Evolutionary conservation across 2,113 vertebrate species (phyloP).

Genomic region (Psophia crepitans): DNA sequence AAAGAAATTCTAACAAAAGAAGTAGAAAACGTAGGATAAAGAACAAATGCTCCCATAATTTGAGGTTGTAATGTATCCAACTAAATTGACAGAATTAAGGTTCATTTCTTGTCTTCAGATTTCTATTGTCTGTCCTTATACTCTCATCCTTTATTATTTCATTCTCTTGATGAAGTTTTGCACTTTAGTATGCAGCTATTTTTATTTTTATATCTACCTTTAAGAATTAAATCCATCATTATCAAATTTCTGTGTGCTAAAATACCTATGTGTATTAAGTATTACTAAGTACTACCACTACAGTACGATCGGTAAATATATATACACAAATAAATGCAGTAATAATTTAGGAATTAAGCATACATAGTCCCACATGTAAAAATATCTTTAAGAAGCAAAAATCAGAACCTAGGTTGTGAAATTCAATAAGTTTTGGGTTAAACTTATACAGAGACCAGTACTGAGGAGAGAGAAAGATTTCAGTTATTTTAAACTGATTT

Average conservation of each 20-base stretch:
- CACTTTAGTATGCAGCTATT: background rate
- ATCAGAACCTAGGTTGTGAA: background rate
- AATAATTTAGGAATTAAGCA: background rate
- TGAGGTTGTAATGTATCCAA: background rate
- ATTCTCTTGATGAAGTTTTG: background rate
- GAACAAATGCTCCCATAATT: background rate
- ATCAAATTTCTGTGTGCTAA: background rate
- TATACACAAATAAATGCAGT: background rate
- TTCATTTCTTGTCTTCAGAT: background rate
- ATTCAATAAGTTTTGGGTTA: background rate
- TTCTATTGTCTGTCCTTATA: background rate
- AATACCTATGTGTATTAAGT: background rate
- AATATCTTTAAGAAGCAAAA: background rate
- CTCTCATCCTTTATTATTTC: fast-evolving
- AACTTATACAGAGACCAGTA: background rate
- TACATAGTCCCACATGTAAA: background rate
- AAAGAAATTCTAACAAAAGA: background rate
- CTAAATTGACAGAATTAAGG: background rate
- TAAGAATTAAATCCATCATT: background rate
- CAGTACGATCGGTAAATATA: background rate
- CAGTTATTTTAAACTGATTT: background rate
- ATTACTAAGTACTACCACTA: background rate
- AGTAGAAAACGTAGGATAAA: background rate
- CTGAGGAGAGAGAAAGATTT: background rate
- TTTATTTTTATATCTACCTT: background rate